A percentile compares a stretch with the other conserved stretches of the same genome.
Evolutionary conservation across 2,113 vertebrate genomes (phyloP).

Genomic region (Hippocampus mohnikei): DNA sequence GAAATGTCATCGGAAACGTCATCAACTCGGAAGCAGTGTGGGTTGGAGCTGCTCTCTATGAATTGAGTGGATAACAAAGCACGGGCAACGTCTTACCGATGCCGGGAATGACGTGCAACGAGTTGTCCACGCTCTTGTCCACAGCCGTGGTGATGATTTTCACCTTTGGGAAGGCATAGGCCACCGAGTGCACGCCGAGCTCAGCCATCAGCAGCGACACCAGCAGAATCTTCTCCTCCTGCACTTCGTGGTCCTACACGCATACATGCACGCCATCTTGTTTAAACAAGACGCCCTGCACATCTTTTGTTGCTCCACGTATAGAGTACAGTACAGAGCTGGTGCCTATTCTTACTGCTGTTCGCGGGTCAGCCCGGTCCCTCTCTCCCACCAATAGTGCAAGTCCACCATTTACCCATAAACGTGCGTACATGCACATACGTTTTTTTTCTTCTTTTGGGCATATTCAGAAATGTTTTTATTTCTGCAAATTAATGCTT

Average conservation of each 20-base stretch:
- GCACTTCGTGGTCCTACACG: conserved; percentile 87
- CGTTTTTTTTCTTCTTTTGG: no score
- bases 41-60: neutral
- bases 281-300: neutral
- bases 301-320: neutral
- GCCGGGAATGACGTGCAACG: conserved; percentile 86
- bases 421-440: no score
- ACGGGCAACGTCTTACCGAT: conserved; percentile 74
- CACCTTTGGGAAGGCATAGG: conserved; percentile 87
- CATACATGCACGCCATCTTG: conserved; percentile 11
- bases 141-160: conserved; percentile 90
- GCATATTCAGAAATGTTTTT: no score
- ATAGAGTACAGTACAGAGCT: neutral
- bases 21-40: no score
- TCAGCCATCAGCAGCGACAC: conserved; percentile 90
- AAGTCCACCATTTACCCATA: no score
- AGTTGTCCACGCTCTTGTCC: conserved; percentile 86
- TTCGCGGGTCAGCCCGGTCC: no score
- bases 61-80: neutral
- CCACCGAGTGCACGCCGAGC: conserved; percentile 90
- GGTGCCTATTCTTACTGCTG: neutral
- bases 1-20: no score
- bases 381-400: no score
- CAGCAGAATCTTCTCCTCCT: conserved; percentile 85
- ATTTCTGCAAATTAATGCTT: no score